Conservation (phyloP, 30 jellyfish, hydroid and myxozoan genomes). For the Nemopilema nomurai region DNA sequence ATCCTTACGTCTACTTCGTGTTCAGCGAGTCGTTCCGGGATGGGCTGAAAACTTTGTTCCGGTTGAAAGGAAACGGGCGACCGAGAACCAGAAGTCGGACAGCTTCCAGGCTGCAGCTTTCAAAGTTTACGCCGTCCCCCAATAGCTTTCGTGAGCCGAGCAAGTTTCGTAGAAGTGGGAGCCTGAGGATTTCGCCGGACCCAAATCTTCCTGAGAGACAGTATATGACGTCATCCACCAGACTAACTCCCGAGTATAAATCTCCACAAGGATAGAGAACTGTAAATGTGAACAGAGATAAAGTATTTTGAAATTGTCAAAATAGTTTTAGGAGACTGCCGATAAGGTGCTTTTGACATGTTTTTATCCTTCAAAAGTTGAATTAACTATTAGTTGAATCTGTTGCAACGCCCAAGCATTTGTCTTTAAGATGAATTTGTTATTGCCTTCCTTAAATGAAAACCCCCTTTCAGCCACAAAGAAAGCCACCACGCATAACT, state of each 20-base stretch:
- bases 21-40: constrained; percentile 76
- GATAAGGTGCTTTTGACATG: too few species aligned
- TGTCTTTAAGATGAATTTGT: too few species aligned
- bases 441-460: too few species aligned
- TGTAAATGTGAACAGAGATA: background rate
- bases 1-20: constrained; percentile 69
- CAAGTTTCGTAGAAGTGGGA: background rate
- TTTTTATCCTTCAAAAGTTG: too few species aligned
- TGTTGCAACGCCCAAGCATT: too few species aligned
- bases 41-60: constrained; percentile 45
- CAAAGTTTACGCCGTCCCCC: background rate
- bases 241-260: background rate
- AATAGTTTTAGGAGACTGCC: too few species aligned
- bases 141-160: background rate
- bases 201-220: background rate
- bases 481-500: too few species aligned
- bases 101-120: constrained; percentile 7
- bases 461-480: too few species aligned
- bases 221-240: background rate
- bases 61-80: background rate
- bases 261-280: background rate
- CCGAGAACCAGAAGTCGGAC: background rate
- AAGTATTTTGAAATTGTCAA: too few species aligned
- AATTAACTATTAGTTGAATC: too few species aligned
- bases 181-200: background rate